Base-by-base conservation (phyloP, 37 sponge, comb jelly and placozoan species). In the Chondrosia reniformis region DNA sequence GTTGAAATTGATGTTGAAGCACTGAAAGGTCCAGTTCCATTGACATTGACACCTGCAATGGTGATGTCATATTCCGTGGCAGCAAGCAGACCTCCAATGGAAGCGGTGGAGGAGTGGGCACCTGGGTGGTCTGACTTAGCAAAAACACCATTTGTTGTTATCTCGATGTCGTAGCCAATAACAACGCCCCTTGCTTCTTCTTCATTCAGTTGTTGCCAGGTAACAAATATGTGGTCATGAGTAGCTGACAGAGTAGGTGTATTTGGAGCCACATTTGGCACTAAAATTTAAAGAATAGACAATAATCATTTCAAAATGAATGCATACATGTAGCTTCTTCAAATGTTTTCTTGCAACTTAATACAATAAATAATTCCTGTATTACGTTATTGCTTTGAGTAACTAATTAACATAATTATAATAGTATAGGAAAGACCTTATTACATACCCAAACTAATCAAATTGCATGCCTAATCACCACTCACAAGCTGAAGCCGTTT, bases 401-500 rank as follows among this genome's bases (percentile, higher is more conserved):
- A 49, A 49, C n/a, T n/a, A 49, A 49, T 49, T 49, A 49, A 15
- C 10, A 49, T n/a, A n/a, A n/a, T n/a, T n/a, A n/a, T n/a, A n/a
- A n/a, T n/a, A n/a, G n/a, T n/a, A n/a, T n/a, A n/a, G n/a, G n/a
- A n/a, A n/a, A n/a, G n/a, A n/a, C n/a, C n/a, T n/a, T n/a, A n/a
- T n/a, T n/a, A n/a, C n/a, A n/a, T n/a, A n/a, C n/a, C n/a, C n/a
- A n/a, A n/a, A n/a, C n/a, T n/a, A n/a, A n/a, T n/a, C n/a, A n/a
- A n/a, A n/a, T n/a, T n/a, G n/a, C 61, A 59, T 42, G 43, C 2
- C 7, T 33, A 9, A 6, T 39, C 24, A 22, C 17, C 37, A 69
- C 72, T 69, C 72, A 69, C 72, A 21, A 40, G 72, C 72, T 42
- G 72, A 69, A 40, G 72, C 72, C 15, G 72, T 69, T 8, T 44